Percentiles rank a stretch among this genome's conserved stretches.
phyloP scores from a whole-genome alignment of 2,113 vertebrate species.

The Pteruthius melanotis region DNA sequence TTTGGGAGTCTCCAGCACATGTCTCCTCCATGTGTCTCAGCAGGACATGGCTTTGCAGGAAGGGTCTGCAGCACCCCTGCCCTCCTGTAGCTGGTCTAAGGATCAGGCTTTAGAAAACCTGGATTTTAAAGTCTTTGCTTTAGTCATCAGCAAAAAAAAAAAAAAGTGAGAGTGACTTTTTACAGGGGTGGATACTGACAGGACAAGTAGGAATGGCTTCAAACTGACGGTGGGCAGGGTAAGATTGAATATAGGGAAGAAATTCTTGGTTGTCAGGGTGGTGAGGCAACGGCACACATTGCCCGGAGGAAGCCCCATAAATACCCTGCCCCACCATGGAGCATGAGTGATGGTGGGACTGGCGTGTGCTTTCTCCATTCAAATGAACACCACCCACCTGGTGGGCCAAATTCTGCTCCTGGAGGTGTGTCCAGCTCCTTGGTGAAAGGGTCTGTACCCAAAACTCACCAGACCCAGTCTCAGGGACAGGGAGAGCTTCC shows the following conservation, averaged over 20 bases:
- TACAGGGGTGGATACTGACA: neutral
- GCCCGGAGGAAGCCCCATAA: neutral
- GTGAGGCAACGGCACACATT: neutral
- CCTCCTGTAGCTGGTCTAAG: neutral
- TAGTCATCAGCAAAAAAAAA: neutral
- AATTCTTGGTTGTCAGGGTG: neutral
- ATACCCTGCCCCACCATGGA: too few relatives aligned
- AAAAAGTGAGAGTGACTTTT: neutral
- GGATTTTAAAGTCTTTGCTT: neutral
- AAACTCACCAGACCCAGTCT: neutral
- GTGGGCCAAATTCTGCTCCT: neutral
- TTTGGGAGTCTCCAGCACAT: neutral
- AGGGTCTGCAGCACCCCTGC: neutral
- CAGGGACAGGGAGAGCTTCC: neutral
- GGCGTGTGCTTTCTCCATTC: rapidly evolving
- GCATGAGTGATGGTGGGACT: neutral
- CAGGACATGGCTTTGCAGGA: neutral
- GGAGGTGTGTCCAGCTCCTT: neutral
- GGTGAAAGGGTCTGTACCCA: neutral
- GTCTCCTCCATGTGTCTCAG: neutral
- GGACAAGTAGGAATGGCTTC: neutral
- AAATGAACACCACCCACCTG: neutral
- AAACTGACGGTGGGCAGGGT: neutral
- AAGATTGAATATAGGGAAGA: neutral
- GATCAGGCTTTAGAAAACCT: neutral